Percentiles rank a stretch among this genome's conserved stretches.
These are phyloP conservation scores for Sceliomorpha sp. DNA, from an alignment of 2,888 invertebrate genomes.

Conservation along the genomic window DNA sequence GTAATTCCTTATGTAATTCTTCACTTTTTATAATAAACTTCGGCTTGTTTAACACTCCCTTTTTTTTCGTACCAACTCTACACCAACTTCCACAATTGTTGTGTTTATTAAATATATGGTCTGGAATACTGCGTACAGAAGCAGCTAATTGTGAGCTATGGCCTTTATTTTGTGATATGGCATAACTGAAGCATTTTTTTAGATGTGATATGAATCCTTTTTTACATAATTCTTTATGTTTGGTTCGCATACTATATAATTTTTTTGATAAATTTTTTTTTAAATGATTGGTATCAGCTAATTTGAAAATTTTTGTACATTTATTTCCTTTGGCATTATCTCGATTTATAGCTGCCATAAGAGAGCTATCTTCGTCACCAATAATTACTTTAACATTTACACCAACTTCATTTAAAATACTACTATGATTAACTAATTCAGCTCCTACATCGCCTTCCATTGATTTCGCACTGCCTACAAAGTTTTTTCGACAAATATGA, in stretches of 20 bases:
- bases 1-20: neutral
- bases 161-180: conserved; percentile 42
- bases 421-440: conserved; percentile 40
- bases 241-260: conserved; percentile 12
- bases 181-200: conserved; percentile 18
- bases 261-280: conserved; percentile 25
- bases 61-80: neutral
- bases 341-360: conserved; percentile 47
- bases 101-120: conserved; percentile 1
- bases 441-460: conserved; percentile 22
- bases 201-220: conserved; percentile 14
- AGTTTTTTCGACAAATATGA: conserved; percentile 22
- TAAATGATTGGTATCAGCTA: conserved; percentile 47
- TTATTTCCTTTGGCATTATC: conserved; percentile 15
- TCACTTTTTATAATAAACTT: conserved; percentile 3
- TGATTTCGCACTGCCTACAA: conserved; percentile 14
- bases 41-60: conserved; percentile 6
- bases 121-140: conserved; percentile 1
- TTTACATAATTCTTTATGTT: conserved; percentile 17
- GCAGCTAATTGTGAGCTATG: conserved; percentile 9
- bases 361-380: conserved; percentile 60
- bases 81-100: conserved; percentile 12
- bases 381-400: conserved; percentile 53
- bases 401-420: conserved; percentile 47
- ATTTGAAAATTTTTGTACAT: conserved; percentile 48